Conservation (phyloP, 1,140 invertebrate species). For the Aphidius gifuensis region DNA sequence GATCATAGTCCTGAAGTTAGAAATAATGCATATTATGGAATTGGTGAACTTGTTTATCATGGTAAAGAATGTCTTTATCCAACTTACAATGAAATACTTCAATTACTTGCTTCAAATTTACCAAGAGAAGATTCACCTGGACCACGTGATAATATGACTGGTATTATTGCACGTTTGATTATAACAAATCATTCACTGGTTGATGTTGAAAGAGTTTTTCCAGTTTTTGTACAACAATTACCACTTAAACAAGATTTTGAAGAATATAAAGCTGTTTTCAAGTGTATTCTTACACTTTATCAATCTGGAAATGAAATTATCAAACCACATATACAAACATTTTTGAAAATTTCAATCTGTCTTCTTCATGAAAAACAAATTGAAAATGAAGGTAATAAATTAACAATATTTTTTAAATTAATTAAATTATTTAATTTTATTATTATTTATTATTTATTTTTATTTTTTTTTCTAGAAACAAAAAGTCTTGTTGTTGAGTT, state of each 20-base stretch:
- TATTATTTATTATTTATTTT: slow-evolving; percentile 17
- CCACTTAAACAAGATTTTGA: slow-evolving; percentile 73
- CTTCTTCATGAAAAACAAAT: slow-evolving; percentile 56
- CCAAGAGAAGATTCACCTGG: slow-evolving; percentile 61
- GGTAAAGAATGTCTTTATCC: slow-evolving; percentile 61
- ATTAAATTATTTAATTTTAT: not conserved
- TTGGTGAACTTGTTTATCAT: slow-evolving; percentile 69
- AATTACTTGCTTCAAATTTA: slow-evolving; percentile 64
- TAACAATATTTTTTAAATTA: not conserved
- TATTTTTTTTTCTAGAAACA: slow-evolving; percentile 50
- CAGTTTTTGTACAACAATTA: slow-evolving; percentile 68
- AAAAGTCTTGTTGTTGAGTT: slow-evolving; percentile 54
- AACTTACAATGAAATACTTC: slow-evolving; percentile 64
- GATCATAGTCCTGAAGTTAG: slow-evolving; percentile 70
- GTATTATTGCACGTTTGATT: slow-evolving; percentile 72
- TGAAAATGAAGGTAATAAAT: slow-evolving; percentile 49
- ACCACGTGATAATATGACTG: slow-evolving; percentile 75
- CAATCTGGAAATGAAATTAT: slow-evolving; percentile 58
- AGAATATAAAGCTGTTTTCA: slow-evolving; percentile 70
- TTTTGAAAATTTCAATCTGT: slow-evolving; percentile 58
- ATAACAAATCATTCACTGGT: slow-evolving; percentile 62
- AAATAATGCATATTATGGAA: slow-evolving; percentile 73
- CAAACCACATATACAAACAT: slow-evolving; percentile 52
- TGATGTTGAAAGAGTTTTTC: slow-evolving; percentile 69
- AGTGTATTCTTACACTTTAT: slow-evolving; percentile 64